Base-by-base conservation (phyloP, 2,113 vertebrate species). In the Barbus barbus region DNA sequence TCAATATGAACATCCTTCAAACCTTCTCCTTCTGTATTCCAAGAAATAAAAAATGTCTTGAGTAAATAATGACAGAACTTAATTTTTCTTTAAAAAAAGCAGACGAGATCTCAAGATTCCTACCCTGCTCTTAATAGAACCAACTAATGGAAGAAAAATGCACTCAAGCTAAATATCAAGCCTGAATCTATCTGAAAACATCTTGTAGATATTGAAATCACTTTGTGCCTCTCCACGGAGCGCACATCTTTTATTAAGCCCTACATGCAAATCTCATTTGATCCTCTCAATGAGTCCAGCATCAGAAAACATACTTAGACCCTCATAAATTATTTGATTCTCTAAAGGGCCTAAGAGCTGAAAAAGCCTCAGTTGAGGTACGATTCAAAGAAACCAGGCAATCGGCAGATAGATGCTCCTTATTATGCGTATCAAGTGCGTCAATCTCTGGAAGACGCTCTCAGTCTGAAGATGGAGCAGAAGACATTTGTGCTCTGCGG, bases 371-470 rank as follows among this genome's bases (percentile, higher is more conserved):
- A 28, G 74, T 61, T 84, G 74, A 81, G 83, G 73, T 81, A 51
- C 5, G 58, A 72, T 71, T 67, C 69, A 80, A 85, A 80, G 65
- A 48, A 80, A 36, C 76, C 67, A 60, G 46, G 36, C 31, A 31
- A 63, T 65, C 53, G 22, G 79, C 51, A 28, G 65, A 81, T 58
- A 71, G 33, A 74, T 31, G 81, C 83, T 81, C 31, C 83, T 83
- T 58, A 83, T 89, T 83, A 88, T 88, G 82, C 26, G 31, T 84
- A 86, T 90, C 69, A 75, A 89, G 82, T 86, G 81, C 58, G 73
- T 83, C 86, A 60, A 53, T 84, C 84, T 82, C 60, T 13, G 51
- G 48, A 84, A 82, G 81, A 78, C 28, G 24, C 81, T 88, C 81
- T 56, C 75, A 85, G 75, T 38, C 31, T 74, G 78, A 26, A 84